These are phyloP conservation scores for Tanypteryx hageni DNA, from an alignment of 2,888 invertebrate genomes.

Conservation along the genomic window DNA sequence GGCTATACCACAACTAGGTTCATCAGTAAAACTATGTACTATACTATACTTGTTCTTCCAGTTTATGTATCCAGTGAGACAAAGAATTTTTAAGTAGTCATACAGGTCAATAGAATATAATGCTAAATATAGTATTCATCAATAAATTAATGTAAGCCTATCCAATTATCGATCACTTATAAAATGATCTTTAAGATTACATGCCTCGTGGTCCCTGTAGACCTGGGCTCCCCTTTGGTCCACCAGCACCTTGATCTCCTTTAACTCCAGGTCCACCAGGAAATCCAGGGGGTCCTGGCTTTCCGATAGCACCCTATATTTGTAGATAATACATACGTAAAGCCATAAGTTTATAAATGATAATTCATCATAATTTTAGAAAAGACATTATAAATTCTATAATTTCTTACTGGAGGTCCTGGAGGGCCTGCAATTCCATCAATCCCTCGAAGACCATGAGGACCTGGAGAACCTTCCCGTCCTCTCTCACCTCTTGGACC, in stretches of 20 bases:
- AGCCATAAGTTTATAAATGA: not conserved
- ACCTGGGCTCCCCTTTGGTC: slow-evolving; percentile 89
- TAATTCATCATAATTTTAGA: not conserved
- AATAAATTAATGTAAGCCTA: too few species aligned
- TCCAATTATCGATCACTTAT: not conserved
- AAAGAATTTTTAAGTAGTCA: too few species aligned
- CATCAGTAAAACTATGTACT: too few species aligned
- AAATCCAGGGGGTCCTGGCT: slow-evolving; percentile 90
- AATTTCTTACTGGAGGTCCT: slow-evolving; percentile 81
- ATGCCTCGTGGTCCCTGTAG: slow-evolving; percentile 86
- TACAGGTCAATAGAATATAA: too few species aligned
- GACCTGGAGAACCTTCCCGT: slow-evolving; percentile 87
- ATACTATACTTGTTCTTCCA: too few species aligned
- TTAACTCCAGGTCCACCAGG: slow-evolving; percentile 89
- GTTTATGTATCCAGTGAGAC: too few species aligned
- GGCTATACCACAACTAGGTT: too few species aligned
- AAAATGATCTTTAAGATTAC: slow-evolving; percentile 15
- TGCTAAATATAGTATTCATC: too few species aligned
- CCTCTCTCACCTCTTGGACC: slow-evolving; percentile 91
- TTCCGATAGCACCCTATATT: slow-evolving; percentile 85
- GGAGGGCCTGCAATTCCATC: slow-evolving; percentile 88
- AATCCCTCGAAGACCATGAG: slow-evolving; percentile 86
- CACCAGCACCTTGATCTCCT: slow-evolving; percentile 86
- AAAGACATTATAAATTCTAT: slow-evolving; percentile 17
- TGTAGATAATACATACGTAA: slow-evolving; percentile 67